Percentiles rank a stretch among this genome's conserved stretches.
phyloP scores from a whole-genome alignment of 2,888 invertebrate species.

The Hirtodrosophila cameraria region DNA sequence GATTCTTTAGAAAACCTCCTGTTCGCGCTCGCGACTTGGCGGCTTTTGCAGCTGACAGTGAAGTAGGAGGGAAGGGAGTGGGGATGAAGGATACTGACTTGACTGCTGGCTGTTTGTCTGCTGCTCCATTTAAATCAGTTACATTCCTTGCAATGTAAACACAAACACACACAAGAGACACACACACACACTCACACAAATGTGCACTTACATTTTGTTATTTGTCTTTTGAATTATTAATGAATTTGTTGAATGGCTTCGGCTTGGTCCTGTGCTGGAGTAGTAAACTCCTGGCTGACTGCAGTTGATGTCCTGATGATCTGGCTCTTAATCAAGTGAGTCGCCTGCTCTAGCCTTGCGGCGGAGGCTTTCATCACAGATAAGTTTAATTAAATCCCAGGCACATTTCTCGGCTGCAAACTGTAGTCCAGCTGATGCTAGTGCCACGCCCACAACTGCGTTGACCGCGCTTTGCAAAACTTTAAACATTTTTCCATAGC shows the following conservation, averaged over 20 bases:
- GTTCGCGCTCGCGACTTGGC: constrained; percentile 15
- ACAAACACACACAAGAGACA: constrained; percentile 28
- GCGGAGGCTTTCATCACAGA: constrained; percentile 32
- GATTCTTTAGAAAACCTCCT: background rate
- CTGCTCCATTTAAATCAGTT: constrained; percentile 71
- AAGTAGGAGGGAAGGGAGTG: no score
- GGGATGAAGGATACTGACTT: no score
- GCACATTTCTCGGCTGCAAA: constrained; percentile 27
- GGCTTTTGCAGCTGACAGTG: background rate
- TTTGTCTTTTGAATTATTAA: constrained; percentile 83
- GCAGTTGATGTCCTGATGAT: constrained; percentile 36
- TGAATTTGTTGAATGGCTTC: constrained; percentile 70
- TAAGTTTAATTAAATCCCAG: constrained; percentile 71
- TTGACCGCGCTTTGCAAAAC: constrained; percentile 39
- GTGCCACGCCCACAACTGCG: constrained; percentile 24
- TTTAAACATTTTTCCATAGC: constrained; percentile 50
- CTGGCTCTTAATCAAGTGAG: constrained; percentile 58
- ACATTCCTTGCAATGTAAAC: constrained; percentile 56
- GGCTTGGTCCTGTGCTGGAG: background rate
- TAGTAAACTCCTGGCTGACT: constrained; percentile 5
- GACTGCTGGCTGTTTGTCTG: constrained; percentile 38
- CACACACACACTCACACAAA: constrained; percentile 12
- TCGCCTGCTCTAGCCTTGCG: constrained; percentile 9
- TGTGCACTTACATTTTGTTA: constrained; percentile 55
- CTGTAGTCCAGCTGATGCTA: background rate